Percentiles rank a stretch among this genome's conserved stretches.
Conservation (phyloP, 2,888 invertebrate genomes). For the Megamerina dolium region DNA sequence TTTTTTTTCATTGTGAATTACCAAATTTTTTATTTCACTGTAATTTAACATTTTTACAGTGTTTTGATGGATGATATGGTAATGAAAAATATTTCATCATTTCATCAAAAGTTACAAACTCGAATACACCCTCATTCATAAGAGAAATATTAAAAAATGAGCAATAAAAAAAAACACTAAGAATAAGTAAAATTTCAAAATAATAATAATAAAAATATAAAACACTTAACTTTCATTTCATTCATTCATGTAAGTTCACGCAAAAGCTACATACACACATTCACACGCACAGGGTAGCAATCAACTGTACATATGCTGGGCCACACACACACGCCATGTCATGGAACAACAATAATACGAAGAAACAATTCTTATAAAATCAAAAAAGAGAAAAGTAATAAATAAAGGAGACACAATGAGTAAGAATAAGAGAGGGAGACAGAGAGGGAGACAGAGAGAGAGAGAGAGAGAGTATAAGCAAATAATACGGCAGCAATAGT, state of each 20-base stretch:
- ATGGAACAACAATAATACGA: background rate
- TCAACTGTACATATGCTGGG: slow-evolving; percentile 2
- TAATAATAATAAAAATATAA: background rate
- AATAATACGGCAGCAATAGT: slow-evolving; percentile 5
- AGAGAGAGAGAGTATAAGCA: no score
- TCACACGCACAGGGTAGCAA: background rate
- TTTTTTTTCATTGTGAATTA: no score
- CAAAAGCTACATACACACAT: background rate
- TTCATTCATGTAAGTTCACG: slow-evolving; percentile 3
- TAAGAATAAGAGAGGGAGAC: background rate
- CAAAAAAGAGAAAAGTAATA: background rate
- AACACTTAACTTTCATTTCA: slow-evolving; percentile 17
- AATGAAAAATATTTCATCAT: no score
- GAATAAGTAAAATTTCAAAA: background rate
- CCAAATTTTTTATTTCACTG: no score
- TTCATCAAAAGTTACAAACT: no score
- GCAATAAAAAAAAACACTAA: background rate
- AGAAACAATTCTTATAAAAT: background rate
- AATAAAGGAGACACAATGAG: background rate
- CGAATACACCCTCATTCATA: no score
- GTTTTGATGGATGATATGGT: no score
- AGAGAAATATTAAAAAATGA: no score
- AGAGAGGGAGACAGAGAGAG: no score
- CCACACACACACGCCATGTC: no score
- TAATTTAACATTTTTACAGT: no score